These are phyloP conservation scores for Ichneumoninae sp. DNA, from an alignment of 2,888 invertebrate genomes.

Conservation along the genomic window DNA sequence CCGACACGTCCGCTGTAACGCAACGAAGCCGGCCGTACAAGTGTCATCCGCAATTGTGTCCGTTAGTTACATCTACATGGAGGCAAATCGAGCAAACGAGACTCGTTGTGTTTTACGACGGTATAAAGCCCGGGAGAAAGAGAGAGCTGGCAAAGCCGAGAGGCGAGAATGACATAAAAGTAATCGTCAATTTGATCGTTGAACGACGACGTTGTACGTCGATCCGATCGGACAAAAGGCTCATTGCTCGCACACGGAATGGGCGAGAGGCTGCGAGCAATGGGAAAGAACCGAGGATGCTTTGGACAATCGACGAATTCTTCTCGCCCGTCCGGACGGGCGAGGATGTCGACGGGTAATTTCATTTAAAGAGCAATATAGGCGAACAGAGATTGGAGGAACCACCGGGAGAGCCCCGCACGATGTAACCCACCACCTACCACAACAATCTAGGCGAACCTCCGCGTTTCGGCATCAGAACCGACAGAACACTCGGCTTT, in stretches of 20 bases:
- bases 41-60: too few species aligned
- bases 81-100: conserved; percentile 46
- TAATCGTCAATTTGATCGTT: conserved; percentile 70
- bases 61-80: background rate
- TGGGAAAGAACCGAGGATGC: conserved; percentile 23
- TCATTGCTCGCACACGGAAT: conserved; percentile 12
- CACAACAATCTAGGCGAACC: too few species aligned
- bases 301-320: conserved; percentile 43
- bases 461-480: too few species aligned
- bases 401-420: background rate
- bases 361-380: conserved; percentile 48
- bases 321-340: background rate
- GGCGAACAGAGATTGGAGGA: background rate
- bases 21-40: too few species aligned
- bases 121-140: conserved; percentile 56
- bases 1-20: background rate
- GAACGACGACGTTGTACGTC: conserved; percentile 56
- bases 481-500: conserved; percentile 7
- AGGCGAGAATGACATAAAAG: conserved; percentile 66
- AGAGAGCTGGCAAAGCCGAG: conserved; percentile 21
- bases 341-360: conserved; percentile 44
- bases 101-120: conserved; percentile 60
- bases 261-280: background rate
- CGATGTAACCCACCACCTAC: background rate
- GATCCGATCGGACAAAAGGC: conserved; percentile 57